Percentiles rank a stretch among this genome's conserved stretches.
These are phyloP conservation scores for Aldabrachelys gigantea DNA, from an alignment of 2,113 vertebrate genomes.

Conservation along the genomic window DNA sequence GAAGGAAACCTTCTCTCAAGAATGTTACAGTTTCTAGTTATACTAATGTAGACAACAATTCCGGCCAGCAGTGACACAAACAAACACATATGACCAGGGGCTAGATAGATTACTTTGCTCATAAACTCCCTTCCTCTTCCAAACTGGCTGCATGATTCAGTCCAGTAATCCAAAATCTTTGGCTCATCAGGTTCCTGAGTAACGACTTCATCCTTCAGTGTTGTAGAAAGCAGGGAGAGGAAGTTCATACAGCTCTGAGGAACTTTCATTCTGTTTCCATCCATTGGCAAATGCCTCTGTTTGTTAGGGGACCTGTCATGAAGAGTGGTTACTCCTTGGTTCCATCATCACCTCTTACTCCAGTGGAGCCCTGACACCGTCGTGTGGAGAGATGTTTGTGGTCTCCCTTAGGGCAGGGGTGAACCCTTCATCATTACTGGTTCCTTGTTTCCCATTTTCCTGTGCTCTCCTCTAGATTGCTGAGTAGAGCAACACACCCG, in stretches of 20 bases:
- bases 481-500: neutral
- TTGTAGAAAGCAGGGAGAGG: neutral
- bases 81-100: neutral
- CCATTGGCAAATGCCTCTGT: neutral
- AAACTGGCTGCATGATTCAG: neutral
- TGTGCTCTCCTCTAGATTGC: neutral
- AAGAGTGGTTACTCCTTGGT: neutral
- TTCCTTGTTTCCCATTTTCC: neutral
- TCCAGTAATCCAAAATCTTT: neutral
- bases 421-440: neutral
- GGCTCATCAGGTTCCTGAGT: neutral
- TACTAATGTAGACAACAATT: neutral
- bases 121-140: neutral
- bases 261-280: neutral
- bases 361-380: neutral
- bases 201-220: neutral
- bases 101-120: neutral
- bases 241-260: neutral
- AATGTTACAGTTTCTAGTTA: neutral
- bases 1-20: neutral
- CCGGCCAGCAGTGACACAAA: neutral
- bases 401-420: neutral
- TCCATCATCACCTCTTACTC: neutral
- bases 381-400: neutral
- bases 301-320: neutral